Percentiles rank a stretch among this genome's conserved stretches.
These are phyloP conservation scores for Drosophila rellima DNA, from an alignment of 2,888 invertebrate species.

Conservation along the genomic window DNA sequence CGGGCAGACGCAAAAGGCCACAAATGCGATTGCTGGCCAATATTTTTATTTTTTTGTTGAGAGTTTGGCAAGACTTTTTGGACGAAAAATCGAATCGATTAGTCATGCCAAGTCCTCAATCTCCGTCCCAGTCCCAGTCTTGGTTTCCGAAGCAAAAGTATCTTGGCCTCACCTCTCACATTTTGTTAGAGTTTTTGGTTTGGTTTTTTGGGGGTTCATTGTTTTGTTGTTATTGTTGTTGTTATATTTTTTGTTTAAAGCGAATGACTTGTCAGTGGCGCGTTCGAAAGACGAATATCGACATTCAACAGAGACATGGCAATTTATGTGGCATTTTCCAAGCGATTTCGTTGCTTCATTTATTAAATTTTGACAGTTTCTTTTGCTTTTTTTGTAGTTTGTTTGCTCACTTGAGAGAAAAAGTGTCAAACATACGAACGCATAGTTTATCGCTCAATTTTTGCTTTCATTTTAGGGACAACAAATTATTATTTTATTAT, in stretches of 20 bases:
- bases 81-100: constrained; percentile 80
- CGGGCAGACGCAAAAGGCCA: constrained; percentile 20
- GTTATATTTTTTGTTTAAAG: constrained; percentile 41
- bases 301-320: constrained; percentile 58
- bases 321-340: constrained; percentile 79
- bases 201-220: constrained; percentile 33
- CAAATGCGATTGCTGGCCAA: constrained; percentile 36
- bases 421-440: constrained; percentile 31
- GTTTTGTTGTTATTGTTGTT: constrained; percentile 15
- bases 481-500: constrained; percentile 34
- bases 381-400: constrained; percentile 30
- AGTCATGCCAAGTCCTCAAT: constrained; percentile 74
- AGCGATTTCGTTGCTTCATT: constrained; percentile 74
- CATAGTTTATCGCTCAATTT: constrained; percentile 19
- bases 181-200: constrained; percentile 43
- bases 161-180: constrained; percentile 58
- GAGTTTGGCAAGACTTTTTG: constrained; percentile 69
- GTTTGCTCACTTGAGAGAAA: constrained; percentile 8
- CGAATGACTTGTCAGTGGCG: constrained; percentile 68
- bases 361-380: constrained; percentile 60
- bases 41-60: constrained; percentile 35
- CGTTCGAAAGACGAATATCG: constrained; percentile 56
- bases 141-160: constrained; percentile 30
- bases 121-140: constrained; percentile 9
- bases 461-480: constrained; percentile 39